Evolutionary conservation across 2,888 invertebrate genomes (phyloP).

Genomic region (Notocelia uddmanniana): DNA sequence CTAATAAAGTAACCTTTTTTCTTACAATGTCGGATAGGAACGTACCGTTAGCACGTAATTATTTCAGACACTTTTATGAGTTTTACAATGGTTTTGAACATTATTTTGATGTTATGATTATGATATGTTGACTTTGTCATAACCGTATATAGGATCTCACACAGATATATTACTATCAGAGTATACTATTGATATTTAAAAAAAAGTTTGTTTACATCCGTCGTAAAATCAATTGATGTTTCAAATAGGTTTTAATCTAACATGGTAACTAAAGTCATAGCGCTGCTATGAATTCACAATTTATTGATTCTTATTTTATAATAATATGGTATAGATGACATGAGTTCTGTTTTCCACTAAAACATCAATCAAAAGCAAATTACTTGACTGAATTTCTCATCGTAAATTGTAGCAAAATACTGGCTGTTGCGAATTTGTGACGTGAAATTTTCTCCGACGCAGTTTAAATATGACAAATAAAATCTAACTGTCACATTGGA

Average conservation of each 20-base stretch:
- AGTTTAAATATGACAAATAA: slow-evolving; percentile 57
- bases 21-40: background rate
- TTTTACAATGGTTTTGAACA: too few relatives aligned
- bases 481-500: slow-evolving; percentile 45
- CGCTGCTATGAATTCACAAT: too few relatives aligned
- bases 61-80: background rate
- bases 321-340: background rate
- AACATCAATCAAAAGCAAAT: background rate
- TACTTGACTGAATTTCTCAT: background rate
- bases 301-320: background rate
- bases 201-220: too few relatives aligned
- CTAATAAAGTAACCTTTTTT: too few relatives aligned
- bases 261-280: background rate
- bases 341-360: background rate
- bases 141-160: too few relatives aligned
- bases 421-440: slow-evolving; percentile 1
- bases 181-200: background rate
- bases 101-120: background rate
- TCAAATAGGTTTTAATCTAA: background rate
- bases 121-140: background rate
- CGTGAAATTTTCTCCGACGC: slow-evolving; percentile 15
- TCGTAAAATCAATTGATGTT: background rate
- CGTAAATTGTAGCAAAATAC: background rate
- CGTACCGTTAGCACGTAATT: background rate
- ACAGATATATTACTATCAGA: too few relatives aligned